Evolutionary conservation across 2,113 vertebrate genomes (phyloP).

Genomic region (Pelecanoides urinatrix): DNA sequence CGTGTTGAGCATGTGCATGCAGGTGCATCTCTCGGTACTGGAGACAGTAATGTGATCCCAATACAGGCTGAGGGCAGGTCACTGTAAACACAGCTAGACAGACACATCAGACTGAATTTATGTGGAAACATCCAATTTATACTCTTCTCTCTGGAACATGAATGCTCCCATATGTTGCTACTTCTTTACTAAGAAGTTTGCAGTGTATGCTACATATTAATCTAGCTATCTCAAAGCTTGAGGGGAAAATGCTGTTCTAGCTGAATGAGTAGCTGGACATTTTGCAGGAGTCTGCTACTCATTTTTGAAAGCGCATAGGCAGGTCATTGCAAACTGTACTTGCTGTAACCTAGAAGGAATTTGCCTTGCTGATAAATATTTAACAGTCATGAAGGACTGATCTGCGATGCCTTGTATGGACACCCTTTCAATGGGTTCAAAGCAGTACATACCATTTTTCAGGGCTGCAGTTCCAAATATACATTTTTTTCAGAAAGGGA

Average conservation of each 20-base stretch:
- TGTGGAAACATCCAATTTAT: background rate
- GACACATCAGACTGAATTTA: background rate
- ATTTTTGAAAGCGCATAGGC: background rate
- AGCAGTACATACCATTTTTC: constrained; percentile 10
- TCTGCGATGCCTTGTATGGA: constrained; percentile 14
- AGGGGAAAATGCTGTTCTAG: background rate
- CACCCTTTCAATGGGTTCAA: background rate
- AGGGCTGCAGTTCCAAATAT: background rate
- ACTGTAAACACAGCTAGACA: background rate
- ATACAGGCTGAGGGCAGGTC: background rate
- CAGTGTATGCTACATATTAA: background rate
- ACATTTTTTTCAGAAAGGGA: background rate
- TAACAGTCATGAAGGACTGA: background rate
- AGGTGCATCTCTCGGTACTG: background rate
- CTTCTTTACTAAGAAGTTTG: background rate
- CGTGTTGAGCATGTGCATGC: background rate
- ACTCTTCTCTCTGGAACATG: background rate
- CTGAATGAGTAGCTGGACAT: background rate
- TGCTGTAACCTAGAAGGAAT: constrained; percentile 45
- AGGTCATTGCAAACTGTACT: constrained; percentile 44
- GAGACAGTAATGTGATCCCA: background rate
- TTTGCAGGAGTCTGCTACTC: background rate
- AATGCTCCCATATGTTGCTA: constrained; percentile 1
- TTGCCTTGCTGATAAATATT: constrained; percentile 56
- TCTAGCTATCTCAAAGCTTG: background rate